phyloP scores from a whole-genome alignment of 92 coral and sea anemone genomes.

The Blastomussa wellsi region DNA sequence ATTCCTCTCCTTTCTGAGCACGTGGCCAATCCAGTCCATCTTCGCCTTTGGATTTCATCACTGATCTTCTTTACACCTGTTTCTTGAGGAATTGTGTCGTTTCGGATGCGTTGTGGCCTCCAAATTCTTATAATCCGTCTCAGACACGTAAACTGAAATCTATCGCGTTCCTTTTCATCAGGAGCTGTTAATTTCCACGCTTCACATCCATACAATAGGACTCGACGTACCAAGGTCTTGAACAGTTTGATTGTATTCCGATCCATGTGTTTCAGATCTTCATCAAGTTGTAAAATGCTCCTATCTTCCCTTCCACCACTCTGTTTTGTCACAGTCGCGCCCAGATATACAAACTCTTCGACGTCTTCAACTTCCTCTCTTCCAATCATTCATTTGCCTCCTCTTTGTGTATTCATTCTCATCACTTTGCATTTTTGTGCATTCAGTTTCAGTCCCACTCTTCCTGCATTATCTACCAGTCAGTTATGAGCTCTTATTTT shows the following conservation, averaged over 20 bases:
- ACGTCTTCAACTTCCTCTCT: too few species aligned
- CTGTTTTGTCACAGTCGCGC: constrained; percentile 39
- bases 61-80: constrained; percentile 33
- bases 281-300: constrained; percentile 43
- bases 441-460: too few species aligned
- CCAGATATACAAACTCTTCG: too few species aligned
- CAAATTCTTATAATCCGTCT: constrained; percentile 17
- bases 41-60: too few species aligned
- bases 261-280: constrained; percentile 31
- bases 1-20: too few species aligned
- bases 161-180: constrained; percentile 30
- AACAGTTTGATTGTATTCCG: constrained; percentile 45
- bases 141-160: constrained; percentile 26
- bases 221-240: constrained; percentile 45
- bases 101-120: constrained; percentile 24
- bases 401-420: too few species aligned
- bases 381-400: too few species aligned
- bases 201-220: constrained; percentile 43
- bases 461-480: constrained; percentile 47
- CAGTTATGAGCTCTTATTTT: constrained; percentile 24
- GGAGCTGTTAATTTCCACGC: constrained; percentile 38
- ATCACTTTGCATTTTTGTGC: too few species aligned
- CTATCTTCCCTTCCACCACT: constrained; percentile 43
- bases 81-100: neutral
- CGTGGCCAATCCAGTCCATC: too few species aligned